phyloP scores from a whole-genome alignment of 64 coral and sea anemone species.

The Orbicella faveolata region DNA sequence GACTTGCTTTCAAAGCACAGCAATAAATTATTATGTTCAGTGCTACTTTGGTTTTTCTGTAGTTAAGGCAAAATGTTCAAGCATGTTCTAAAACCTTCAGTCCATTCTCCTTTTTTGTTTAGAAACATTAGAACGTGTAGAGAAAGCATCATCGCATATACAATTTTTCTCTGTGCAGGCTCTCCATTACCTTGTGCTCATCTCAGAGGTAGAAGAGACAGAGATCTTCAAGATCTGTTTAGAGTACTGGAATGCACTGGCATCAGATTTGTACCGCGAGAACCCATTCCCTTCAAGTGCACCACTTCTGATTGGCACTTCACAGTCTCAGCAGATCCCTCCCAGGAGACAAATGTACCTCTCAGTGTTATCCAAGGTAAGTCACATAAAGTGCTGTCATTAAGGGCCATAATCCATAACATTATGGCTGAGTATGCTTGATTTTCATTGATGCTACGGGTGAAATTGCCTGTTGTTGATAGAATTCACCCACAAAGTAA shows the following conservation, averaged over 20 bases:
- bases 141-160: neutral
- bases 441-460: no score
- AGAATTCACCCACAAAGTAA: no score
- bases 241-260: slow-evolving; percentile 95
- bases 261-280: slow-evolving; percentile 92
- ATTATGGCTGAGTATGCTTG: no score
- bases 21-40: no score
- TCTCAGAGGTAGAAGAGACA: slow-evolving; percentile 98
- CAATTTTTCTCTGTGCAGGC: slow-evolving; percentile 60
- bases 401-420: no score
- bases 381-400: neutral
- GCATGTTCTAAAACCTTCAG: no score
- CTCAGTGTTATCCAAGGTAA: slow-evolving; percentile 91
- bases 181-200: slow-evolving; percentile 95
- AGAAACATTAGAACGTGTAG: no score
- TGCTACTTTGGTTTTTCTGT: neutral
- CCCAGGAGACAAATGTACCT: slow-evolving; percentile 93
- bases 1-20: no score
- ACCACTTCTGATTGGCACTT: slow-evolving; percentile 86
- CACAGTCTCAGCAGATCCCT: slow-evolving; percentile 80
- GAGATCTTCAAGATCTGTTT: slow-evolving; percentile 99
- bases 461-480: no score
- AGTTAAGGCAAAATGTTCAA: no score
- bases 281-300: slow-evolving; percentile 95
- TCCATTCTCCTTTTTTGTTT: no score